Conservation (phyloP, 2,113 vertebrate species). For the Rhea americana region DNA sequence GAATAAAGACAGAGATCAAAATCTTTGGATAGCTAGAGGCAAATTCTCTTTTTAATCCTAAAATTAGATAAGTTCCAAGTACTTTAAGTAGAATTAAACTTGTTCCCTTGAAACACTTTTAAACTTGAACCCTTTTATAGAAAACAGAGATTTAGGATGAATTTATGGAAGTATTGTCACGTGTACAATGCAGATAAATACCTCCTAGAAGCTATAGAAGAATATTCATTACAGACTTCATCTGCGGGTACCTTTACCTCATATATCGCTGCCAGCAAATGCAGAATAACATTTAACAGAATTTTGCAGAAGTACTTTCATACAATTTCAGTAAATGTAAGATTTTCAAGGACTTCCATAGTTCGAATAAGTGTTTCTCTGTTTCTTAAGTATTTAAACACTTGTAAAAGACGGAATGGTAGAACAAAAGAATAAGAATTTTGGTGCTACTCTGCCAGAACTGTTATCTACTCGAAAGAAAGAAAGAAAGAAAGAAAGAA, state of each 20-base stretch:
- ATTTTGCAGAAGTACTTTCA: background rate
- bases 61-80: background rate
- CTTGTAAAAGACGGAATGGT: too few species aligned
- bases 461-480: background rate
- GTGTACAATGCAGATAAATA: background rate
- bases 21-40: background rate
- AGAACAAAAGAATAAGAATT: too few species aligned
- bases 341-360: too few species aligned
- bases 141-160: background rate
- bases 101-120: background rate
- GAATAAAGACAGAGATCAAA: background rate
- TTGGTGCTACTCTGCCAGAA: too few species aligned
- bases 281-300: background rate
- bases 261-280: background rate
- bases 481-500: background rate
- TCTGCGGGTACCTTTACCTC: background rate
- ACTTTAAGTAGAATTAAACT: background rate
- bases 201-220: background rate
- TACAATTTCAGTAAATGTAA: background rate
- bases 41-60: background rate
- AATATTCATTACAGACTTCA: background rate
- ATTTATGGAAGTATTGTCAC: background rate
- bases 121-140: background rate
- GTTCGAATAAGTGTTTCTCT: too few species aligned
- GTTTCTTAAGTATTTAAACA: too few species aligned